phyloP scores from a whole-genome alignment of 2,888 invertebrate genomes.

The Ophioninae sp. region DNA sequence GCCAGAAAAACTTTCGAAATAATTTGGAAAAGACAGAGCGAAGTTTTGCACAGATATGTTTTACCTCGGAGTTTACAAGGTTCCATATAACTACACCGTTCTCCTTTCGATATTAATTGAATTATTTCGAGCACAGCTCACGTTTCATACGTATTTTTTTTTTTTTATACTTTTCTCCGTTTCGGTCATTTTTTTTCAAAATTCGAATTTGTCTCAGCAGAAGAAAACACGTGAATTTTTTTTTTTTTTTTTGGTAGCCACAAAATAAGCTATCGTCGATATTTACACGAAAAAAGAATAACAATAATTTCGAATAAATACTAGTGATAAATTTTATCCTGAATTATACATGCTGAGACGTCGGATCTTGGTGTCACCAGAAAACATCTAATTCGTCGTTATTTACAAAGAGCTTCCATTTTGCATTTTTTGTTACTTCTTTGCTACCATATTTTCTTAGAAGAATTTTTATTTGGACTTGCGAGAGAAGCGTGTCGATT shows the following conservation, averaged over 20 bases:
- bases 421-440: conserved; percentile 35
- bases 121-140: conserved; percentile 34
- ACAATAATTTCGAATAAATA: conserved; percentile 66
- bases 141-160: conserved; percentile 24
- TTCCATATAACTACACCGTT: conserved; percentile 55
- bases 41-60: conserved; percentile 72
- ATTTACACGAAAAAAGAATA: conserved; percentile 57
- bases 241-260: conserved; percentile 27
- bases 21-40: conserved; percentile 56
- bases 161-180: conserved; percentile 10
- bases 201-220: conserved; percentile 22
- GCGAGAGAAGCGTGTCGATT: conserved; percentile 57
- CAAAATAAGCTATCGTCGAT: conserved; percentile 54
- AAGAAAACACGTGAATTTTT: neutral
- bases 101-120: conserved; percentile 29
- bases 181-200: conserved; percentile 23
- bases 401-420: conserved; percentile 60
- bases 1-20: conserved; percentile 3
- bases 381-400: conserved; percentile 47
- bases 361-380: conserved; percentile 38
- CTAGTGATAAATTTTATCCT: conserved; percentile 56
- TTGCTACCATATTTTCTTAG: conserved; percentile 45
- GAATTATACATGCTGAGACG: conserved; percentile 67
- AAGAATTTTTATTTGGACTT: conserved; percentile 49
- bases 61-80: conserved; percentile 67